Base-by-base conservation (phyloP, 2,113 vertebrate species). In the Atlantisia rogersi region DNA sequence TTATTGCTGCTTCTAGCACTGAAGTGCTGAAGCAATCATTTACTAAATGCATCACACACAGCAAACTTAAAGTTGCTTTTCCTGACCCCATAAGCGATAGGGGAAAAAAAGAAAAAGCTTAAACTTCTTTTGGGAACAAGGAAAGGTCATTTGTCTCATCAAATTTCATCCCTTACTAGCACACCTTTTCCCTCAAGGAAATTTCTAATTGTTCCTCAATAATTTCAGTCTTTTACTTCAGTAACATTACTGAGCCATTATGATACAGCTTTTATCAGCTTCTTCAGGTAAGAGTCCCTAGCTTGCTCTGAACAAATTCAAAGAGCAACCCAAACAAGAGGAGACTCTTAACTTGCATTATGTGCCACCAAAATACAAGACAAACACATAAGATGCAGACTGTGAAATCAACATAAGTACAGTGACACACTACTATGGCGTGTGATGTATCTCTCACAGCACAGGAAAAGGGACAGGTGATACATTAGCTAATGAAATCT, bases 101-200 rank as follows among this genome's bases (percentile, higher is more conserved):
- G 3, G 5, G 13, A 14, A 9, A 15, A 22, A 67, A 89, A 70
- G 42, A 82, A 78, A 81, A 62, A 82, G 26, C 40, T 63, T 39
- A 52, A 46, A 56, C 46, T 94, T 91, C 79, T 76, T 75, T 91
- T 88, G 52, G 50, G 35, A 94, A 93, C 4, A n/a, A 56, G 35
- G 37, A 96, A 96, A 98, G 76, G 80, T 92, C 90, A 95, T 76
- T 82, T 85, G 39, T 86, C 81, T 94, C 75, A 87, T 86, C 79
- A 76, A 53, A 88, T 82, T 73, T 92, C 40, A 67, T 78, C 24
- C n/a, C 70, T 90, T 88, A 67, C 39, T 6, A 76, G 40, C 17
- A 62, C 0, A 10, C 50, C 19, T 44, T 17, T 59, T 85, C 76
- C 80, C 75, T 60, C 64, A 74, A 80, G 90, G 68, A 93, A 84